Conservation (phyloP, 2,797 vertebrate species). For the Etheostoma nigrum region DNA sequence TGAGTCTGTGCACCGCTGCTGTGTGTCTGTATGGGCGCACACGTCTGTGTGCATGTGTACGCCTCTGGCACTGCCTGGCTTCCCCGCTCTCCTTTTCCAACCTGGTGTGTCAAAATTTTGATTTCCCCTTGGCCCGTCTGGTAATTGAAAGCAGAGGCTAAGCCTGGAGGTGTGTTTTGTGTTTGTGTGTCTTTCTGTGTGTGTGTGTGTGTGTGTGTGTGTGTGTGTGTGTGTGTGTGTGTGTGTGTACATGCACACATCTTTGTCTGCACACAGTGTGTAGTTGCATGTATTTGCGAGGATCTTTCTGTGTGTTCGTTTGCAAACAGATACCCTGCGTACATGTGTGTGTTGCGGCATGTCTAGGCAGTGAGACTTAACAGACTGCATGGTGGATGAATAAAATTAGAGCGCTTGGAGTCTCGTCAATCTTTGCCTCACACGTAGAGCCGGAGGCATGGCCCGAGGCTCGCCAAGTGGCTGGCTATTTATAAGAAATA, state of each 20-base stretch:
- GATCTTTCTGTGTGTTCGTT: slow-evolving; percentile 22
- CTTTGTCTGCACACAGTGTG: background rate
- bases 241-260: background rate
- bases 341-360: background rate
- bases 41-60: slow-evolving; percentile 1
- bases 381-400: slow-evolving; percentile 32
- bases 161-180: slow-evolving; percentile 72
- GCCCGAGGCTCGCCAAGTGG: slow-evolving; percentile 58
- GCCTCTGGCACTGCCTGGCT: slow-evolving; percentile 72
- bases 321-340: slow-evolving; percentile 1
- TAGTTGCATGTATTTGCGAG: slow-evolving; percentile 51
- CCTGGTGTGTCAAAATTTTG: slow-evolving; percentile 79
- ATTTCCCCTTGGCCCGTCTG: slow-evolving; percentile 77
- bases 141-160: slow-evolving; percentile 81
- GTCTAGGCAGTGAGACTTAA: slow-evolving; percentile 38
- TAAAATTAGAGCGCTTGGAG: slow-evolving; percentile 40
- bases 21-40: background rate
- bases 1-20: slow-evolving; percentile 1
- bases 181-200: background rate
- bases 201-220: slow-evolving; percentile 6
- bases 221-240: slow-evolving; percentile 15
- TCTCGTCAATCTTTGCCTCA: slow-evolving; percentile 60
- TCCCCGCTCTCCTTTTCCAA: slow-evolving; percentile 70
- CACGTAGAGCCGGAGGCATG: slow-evolving; percentile 62
- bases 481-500: slow-evolving; percentile 57